A percentile compares a stretch with the other conserved stretches of the same genome.
These are phyloP conservation scores for Pao palembangensis DNA, from an alignment of 2,113 vertebrate species.

Conservation along the genomic window DNA sequence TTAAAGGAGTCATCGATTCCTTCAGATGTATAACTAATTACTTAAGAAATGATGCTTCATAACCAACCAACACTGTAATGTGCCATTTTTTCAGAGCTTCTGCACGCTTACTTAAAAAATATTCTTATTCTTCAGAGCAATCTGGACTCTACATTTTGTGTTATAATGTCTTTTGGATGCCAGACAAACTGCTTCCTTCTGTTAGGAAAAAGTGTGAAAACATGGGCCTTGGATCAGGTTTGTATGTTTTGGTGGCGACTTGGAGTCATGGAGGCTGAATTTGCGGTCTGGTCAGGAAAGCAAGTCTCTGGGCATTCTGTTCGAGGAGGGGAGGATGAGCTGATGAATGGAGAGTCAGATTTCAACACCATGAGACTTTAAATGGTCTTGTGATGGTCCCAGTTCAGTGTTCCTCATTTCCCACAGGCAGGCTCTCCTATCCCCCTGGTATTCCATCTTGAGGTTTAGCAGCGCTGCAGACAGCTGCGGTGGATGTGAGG, in stretches of 20 bases:
- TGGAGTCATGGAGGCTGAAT: background rate
- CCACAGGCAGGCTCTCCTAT: constrained; percentile 14
- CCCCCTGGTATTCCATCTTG: constrained; percentile 29
- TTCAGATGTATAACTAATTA: background rate
- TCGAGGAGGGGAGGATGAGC: too few species aligned
- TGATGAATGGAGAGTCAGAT: background rate
- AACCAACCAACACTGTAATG: constrained; percentile 17
- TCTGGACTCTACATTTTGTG: too few species aligned
- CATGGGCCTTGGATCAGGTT: too few species aligned
- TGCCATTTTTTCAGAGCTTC: too few species aligned
- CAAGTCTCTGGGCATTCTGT: background rate
- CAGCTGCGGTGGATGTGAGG: constrained; percentile 29
- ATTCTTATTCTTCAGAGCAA: too few species aligned
- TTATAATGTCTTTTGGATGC: too few species aligned
- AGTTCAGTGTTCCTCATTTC: constrained; percentile 30
- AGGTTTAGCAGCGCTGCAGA: constrained; percentile 32
- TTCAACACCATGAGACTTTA: constrained; percentile 18
- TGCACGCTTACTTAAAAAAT: too few species aligned
- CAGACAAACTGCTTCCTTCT: too few species aligned
- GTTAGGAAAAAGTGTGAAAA: too few species aligned
- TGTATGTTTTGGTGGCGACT: too few species aligned
- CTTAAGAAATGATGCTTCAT: constrained; percentile 3
- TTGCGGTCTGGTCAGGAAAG: too few species aligned
- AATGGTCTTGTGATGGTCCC: constrained; percentile 7
- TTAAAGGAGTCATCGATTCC: constrained; percentile 2